Evolutionary conservation across 1,140 invertebrate species (phyloP).

Genomic region (Coenobita brevimanus): DNA sequence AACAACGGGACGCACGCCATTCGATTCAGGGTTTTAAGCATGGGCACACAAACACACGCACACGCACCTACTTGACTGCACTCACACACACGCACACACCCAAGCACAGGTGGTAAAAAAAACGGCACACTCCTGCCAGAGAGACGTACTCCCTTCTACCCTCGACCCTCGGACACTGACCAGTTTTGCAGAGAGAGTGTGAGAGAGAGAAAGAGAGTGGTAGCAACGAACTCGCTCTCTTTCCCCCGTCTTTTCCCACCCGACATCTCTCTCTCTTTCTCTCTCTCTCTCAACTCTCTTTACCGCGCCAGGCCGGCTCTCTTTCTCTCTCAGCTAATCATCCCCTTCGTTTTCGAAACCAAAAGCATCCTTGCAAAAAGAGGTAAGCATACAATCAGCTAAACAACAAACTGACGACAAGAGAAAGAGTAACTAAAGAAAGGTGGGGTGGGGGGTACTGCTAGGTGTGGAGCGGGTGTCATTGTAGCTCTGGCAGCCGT

Average conservation of each 20-base stretch:
- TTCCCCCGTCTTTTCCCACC: no score
- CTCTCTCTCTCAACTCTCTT: no score
- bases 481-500: conserved; percentile 31
- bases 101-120: not conserved
- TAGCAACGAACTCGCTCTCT: no score
- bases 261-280: no score
- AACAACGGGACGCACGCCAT: no score
- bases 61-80: not conserved
- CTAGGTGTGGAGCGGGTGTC: not conserved
- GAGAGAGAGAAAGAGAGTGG: conserved; percentile 2
- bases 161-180: no score
- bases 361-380: not conserved
- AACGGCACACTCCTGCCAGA: not conserved
- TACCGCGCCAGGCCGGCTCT: no score
- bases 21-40: no score
- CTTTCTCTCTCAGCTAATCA: not conserved
- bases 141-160: no score
- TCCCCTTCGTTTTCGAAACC: not conserved
- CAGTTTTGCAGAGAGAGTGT: conserved; percentile 43
- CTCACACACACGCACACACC: not conserved
- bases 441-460: not conserved
- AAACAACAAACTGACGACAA: not conserved
- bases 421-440: not conserved
- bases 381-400: not conserved
- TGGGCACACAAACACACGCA: conserved; percentile 7